Evolutionary conservation across 2,113 vertebrate genomes (phyloP).

Genomic region (Orycteropus afer): DNA sequence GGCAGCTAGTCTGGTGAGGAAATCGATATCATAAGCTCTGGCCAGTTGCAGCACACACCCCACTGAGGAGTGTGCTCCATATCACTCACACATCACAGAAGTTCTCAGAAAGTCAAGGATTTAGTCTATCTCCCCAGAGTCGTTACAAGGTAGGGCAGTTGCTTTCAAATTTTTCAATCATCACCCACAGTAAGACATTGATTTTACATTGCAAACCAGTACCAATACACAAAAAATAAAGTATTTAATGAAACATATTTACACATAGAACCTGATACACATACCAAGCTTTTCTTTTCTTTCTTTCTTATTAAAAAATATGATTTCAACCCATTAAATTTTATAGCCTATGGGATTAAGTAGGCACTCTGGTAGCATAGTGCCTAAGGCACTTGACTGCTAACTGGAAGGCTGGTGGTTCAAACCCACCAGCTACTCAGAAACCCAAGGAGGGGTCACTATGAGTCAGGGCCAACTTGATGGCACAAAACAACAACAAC

Average conservation of each 20-base stretch:
- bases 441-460: too few relatives aligned
- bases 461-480: too few relatives aligned
- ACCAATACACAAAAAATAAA: neutral
- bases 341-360: neutral
- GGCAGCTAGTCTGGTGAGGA: neutral
- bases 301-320: neutral
- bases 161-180: neutral
- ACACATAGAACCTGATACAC: neutral
- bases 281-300: neutral
- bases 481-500: too few relatives aligned
- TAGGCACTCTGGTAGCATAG: too few relatives aligned
- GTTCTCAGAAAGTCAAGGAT: neutral
- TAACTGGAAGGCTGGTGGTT: too few relatives aligned
- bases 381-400: too few relatives aligned
- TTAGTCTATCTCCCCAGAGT: neutral
- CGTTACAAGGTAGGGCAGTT: neutral
- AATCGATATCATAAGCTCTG: conserved; percentile 22
- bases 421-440: too few relatives aligned
- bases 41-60: neutral
- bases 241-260: neutral
- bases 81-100: neutral
- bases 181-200: neutral
- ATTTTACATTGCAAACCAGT: neutral
- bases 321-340: neutral
- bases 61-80: neutral